phyloP scores from a whole-genome alignment of 2,113 vertebrate genomes.

The Aegypius monachus region DNA sequence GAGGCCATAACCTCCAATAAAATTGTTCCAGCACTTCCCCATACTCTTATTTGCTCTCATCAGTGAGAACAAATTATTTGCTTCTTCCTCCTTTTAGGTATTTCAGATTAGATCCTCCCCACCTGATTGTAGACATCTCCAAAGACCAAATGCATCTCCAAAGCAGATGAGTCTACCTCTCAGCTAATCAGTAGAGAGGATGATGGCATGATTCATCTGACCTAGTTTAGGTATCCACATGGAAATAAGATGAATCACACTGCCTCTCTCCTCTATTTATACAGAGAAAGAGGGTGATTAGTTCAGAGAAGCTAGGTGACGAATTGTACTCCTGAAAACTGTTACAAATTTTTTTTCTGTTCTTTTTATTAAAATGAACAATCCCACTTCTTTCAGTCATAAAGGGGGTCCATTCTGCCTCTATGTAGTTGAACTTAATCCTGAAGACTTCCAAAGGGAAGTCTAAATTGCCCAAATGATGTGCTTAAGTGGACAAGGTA shows the following conservation, averaged over 20 bases:
- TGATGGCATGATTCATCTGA: slow-evolving; percentile 3
- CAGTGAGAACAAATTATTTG: neutral
- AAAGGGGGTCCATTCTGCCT: neutral
- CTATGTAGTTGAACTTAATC: neutral
- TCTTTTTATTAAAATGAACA: neutral
- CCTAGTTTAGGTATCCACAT: slow-evolving; percentile 16
- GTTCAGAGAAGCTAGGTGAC: neutral
- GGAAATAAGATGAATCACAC: neutral
- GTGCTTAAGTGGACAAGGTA: neutral
- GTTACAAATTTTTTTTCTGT: neutral
- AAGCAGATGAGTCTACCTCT: neutral
- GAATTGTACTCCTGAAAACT: neutral
- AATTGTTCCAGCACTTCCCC: neutral
- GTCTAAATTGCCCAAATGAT: neutral
- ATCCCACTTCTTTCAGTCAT: neutral
- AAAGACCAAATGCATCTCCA: neutral
- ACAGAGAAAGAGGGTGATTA: neutral
- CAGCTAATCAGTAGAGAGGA: neutral
- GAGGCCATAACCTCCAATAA: neutral
- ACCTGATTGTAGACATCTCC: neutral
- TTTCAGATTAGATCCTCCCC: neutral
- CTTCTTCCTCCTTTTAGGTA: neutral
- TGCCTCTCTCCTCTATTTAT: neutral
- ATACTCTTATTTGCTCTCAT: neutral
- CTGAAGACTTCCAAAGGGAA: neutral